Percentiles rank a stretch among this genome's conserved stretches.
phyloP scores from a whole-genome alignment of 2,888 invertebrate species.

The Drosophila flavopinicola region DNA sequence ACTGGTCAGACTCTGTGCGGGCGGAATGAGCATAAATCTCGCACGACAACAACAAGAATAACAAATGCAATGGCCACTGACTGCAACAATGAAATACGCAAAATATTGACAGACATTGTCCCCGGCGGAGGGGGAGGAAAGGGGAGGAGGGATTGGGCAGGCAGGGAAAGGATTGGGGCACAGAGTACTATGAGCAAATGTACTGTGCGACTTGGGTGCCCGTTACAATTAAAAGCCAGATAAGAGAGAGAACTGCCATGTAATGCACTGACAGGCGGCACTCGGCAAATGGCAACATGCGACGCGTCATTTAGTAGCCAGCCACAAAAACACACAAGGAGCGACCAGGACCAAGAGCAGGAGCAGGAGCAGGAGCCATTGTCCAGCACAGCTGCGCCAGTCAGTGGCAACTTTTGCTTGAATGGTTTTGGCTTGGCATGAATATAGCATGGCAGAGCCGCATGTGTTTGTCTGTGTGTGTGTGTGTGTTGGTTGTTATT shows the following conservation, averaged over 20 bases:
- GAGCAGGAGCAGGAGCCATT: constrained; percentile 16
- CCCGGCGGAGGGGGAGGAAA: constrained; percentile 11
- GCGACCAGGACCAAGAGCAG: not conserved
- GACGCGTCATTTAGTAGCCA: constrained; percentile 74
- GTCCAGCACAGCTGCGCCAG: constrained; percentile 62
- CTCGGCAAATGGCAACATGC: constrained; percentile 64
- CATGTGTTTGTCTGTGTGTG: constrained; percentile 7
- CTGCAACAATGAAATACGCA: constrained; percentile 78
- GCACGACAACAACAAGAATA: constrained; percentile 43
- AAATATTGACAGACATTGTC: constrained; percentile 73
- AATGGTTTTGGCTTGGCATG: constrained; percentile 62
- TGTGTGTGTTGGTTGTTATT: constrained; percentile 64
- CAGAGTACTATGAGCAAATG: constrained; percentile 67
- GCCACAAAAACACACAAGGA: constrained; percentile 30
- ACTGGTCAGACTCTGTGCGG: constrained; percentile 48
- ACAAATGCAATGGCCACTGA: constrained; percentile 58
- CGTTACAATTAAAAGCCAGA: constrained; percentile 69
- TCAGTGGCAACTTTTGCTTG: constrained; percentile 55
- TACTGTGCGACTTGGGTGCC: constrained; percentile 58
- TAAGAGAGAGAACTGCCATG: constrained; percentile 43
- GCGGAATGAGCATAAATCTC: constrained; percentile 62
- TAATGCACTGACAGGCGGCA: constrained; percentile 70
- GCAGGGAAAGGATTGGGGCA: not conserved
- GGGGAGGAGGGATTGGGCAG: not conserved
- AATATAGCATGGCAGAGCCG: constrained; percentile 61